Percentiles rank a stretch among this genome's conserved stretches.
These are phyloP conservation scores for Podarcis raffonei DNA, from an alignment of 2,113 vertebrate species.

Conservation along the genomic window DNA sequence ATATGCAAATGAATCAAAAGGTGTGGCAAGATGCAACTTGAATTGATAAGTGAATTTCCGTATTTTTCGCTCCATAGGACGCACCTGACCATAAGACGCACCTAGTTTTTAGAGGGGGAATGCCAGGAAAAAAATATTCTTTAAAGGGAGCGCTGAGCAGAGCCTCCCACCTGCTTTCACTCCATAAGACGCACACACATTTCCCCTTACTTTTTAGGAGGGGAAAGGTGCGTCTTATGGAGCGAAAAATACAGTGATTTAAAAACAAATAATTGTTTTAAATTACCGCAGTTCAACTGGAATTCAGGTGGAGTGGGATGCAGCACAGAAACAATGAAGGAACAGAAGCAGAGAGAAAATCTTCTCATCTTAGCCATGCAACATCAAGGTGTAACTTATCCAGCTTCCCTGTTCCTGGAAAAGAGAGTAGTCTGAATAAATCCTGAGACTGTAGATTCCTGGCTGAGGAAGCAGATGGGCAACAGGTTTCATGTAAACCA, in stretches of 20 bases:
- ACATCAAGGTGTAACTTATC: background rate
- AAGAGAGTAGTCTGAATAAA: background rate
- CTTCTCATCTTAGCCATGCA: background rate
- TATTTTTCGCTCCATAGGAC: too few species aligned
- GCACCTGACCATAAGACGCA: too few species aligned
- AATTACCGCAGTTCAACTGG: background rate
- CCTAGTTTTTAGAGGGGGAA: too few species aligned
- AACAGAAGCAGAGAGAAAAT: background rate
- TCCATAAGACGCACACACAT: too few species aligned
- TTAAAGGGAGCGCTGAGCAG: too few species aligned
- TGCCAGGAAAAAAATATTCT: too few species aligned
- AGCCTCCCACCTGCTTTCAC: too few species aligned
- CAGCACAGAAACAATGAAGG: background rate
- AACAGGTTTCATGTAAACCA: background rate
- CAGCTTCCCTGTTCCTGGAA: background rate
- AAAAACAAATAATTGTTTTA: background rate
- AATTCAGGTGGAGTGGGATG: background rate
- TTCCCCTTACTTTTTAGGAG: too few species aligned
- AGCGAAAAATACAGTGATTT: too few species aligned
- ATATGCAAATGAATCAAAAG: background rate
- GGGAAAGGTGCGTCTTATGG: too few species aligned
- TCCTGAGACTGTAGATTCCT: background rate
- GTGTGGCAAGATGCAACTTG: background rate
- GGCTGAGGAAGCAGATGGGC: background rate
- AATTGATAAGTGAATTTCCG: too few species aligned